Conservation (phyloP, 2,113 vertebrate species). For the Hippocampus barbouri region DNA sequence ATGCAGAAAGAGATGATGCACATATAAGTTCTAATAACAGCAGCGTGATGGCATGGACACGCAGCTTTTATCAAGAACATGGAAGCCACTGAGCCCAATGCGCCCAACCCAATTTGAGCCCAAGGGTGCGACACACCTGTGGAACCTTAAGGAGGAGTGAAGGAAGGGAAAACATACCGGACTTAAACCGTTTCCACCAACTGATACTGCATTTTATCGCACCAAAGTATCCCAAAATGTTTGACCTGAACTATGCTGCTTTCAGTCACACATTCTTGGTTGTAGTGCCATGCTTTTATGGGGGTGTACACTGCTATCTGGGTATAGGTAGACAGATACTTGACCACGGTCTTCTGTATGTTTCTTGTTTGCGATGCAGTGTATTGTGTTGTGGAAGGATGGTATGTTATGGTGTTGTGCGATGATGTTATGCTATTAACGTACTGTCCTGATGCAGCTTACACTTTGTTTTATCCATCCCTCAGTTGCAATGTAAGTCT, state of each 20-base stretch:
- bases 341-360: background rate
- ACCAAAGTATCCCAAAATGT: background rate
- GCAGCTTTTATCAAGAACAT: slow-evolving; percentile 51
- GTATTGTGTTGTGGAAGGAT: too few relatives aligned
- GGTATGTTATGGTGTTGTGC: background rate
- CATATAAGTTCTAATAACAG: slow-evolving; percentile 51
- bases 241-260: background rate
- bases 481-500: background rate
- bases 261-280: background rate
- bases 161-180: background rate
- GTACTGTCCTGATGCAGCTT: background rate
- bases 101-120: slow-evolving; percentile 43
- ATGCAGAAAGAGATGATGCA: slow-evolving; percentile 61
- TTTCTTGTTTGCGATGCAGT: background rate
- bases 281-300: background rate
- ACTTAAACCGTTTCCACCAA: slow-evolving; percentile 2
- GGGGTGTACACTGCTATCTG: background rate
- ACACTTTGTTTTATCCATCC: background rate
- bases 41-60: slow-evolving; percentile 40
- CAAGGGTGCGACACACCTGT: slow-evolving; percentile 15
- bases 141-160: background rate
- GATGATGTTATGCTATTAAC: background rate
- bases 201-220: background rate
- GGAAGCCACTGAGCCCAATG: slow-evolving; percentile 57
- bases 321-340: background rate